Conservation (phyloP, 2,888 invertebrate genomes). For the Cephus runcator region DNA sequence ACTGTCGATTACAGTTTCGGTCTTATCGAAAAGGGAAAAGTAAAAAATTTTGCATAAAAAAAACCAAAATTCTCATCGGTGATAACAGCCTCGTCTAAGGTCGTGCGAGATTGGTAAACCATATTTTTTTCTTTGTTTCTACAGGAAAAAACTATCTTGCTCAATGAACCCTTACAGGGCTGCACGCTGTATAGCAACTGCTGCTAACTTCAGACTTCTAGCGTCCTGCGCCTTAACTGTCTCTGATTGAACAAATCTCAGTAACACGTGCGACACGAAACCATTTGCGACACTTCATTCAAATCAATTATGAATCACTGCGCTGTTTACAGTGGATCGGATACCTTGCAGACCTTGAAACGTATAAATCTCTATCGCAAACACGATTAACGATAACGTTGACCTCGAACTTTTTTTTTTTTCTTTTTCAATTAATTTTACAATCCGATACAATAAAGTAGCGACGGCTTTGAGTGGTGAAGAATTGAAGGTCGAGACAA, state of each 20-base stretch:
- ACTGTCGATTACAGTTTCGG: background rate
- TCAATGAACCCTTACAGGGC: background rate
- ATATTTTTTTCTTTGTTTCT: no score
- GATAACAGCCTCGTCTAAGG: no score
- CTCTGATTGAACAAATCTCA: background rate
- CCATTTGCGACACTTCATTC: background rate
- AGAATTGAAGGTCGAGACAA: background rate
- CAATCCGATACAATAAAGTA: background rate
- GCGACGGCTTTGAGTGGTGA: background rate
- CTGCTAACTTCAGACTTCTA: background rate
- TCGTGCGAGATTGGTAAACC: no score
- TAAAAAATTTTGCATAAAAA: no score
- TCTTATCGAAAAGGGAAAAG: background rate
- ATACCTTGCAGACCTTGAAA: background rate
- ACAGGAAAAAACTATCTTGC: no score
- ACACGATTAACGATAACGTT: background rate
- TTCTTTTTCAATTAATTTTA: background rate
- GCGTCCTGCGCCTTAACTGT: background rate
- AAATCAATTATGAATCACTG: background rate
- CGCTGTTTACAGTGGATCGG: background rate
- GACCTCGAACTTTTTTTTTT: background rate
- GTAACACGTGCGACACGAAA: background rate
- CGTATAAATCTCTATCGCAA: background rate
- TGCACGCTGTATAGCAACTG: background rate
- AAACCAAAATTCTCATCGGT: no score